These are phyloP conservation scores for Blera fallax DNA, from an alignment of 2,888 invertebrate genomes.

Conservation along the genomic window DNA sequence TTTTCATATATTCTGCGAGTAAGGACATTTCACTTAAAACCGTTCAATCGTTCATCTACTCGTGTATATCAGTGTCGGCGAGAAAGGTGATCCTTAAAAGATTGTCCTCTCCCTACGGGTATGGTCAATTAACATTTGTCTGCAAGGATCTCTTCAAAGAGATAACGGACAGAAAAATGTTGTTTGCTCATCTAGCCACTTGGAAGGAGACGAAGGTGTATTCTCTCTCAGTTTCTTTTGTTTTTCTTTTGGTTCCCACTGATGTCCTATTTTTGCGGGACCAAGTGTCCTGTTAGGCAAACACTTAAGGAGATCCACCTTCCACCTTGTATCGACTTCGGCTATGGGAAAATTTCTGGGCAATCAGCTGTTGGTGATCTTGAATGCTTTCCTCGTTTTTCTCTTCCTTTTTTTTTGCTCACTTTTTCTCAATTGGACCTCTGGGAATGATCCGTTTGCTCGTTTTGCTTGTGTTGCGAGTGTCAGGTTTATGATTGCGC, in stretches of 20 bases:
- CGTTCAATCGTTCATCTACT: neutral
- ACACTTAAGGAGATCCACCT: slow-evolving; percentile 68
- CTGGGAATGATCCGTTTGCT: slow-evolving; percentile 33
- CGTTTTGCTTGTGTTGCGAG: slow-evolving; percentile 1
- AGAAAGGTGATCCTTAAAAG: slow-evolving; percentile 64
- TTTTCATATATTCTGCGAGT: slow-evolving; percentile 35
- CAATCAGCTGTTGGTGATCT: slow-evolving; percentile 70
- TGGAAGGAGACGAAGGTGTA: slow-evolving; percentile 43
- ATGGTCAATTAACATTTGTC: slow-evolving; percentile 67
- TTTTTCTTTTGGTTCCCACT: slow-evolving; percentile 61
- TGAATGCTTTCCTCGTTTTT: neutral
- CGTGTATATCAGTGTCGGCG: slow-evolving; percentile 41
- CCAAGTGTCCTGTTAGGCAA: slow-evolving; percentile 71
- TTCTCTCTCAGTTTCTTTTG: slow-evolving; percentile 20
- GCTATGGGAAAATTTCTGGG: slow-evolving; percentile 67
- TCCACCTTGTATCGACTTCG: slow-evolving; percentile 40
- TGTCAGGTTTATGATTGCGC: slow-evolving; percentile 50
- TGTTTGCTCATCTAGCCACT: slow-evolving; percentile 69
- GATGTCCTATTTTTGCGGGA: slow-evolving; percentile 48
- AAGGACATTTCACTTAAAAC: slow-evolving; percentile 57
- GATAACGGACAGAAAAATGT: slow-evolving; percentile 53
- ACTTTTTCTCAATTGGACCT: slow-evolving; percentile 26
- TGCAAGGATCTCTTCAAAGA: slow-evolving; percentile 39
- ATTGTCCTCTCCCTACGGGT: slow-evolving; percentile 1
- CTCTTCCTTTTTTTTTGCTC: slow-evolving; percentile 28